phyloP scores from a whole-genome alignment of 1,140 invertebrate species.

The Drosophila burlai region DNA sequence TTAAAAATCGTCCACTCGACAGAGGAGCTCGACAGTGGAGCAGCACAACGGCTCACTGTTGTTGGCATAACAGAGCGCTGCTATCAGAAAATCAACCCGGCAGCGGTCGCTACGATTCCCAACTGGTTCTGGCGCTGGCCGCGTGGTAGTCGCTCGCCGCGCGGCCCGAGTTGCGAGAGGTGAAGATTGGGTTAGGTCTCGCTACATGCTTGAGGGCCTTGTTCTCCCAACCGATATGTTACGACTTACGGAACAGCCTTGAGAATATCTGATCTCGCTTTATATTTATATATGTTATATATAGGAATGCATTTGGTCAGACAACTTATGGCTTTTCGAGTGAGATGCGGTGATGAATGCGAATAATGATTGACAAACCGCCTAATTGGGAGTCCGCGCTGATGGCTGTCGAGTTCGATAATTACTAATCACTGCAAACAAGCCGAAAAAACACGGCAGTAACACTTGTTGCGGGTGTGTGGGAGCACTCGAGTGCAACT shows the following conservation, averaged over 20 bases:
- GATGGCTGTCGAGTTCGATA: slow-evolving; percentile 52
- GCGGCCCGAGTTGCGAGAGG: background rate
- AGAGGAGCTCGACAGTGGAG: slow-evolving; percentile 2
- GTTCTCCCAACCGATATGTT: slow-evolving; percentile 77
- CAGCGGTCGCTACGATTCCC: slow-evolving; percentile 40
- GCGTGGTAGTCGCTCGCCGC: fast-evolving
- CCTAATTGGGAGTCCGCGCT: slow-evolving; percentile 58
- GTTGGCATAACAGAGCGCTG: background rate
- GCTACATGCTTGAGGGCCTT: slow-evolving; percentile 67
- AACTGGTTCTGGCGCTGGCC: slow-evolving; percentile 32
- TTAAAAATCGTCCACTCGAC: slow-evolving; percentile 33
- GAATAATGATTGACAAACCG: slow-evolving; percentile 61
- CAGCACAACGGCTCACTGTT: slow-evolving; percentile 8
- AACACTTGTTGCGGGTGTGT: slow-evolving; percentile 9
- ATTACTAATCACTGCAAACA: slow-evolving; percentile 66
- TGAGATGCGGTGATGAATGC: slow-evolving; percentile 39
- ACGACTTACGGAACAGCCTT: slow-evolving; percentile 75
- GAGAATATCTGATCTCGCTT: slow-evolving; percentile 73
- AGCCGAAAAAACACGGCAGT: slow-evolving; percentile 31
- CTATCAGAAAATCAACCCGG: background rate
- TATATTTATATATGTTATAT: background rate
- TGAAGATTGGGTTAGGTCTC: slow-evolving; percentile 72
- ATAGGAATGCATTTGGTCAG: background rate
- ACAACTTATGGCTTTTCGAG: background rate
- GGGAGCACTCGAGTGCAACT: slow-evolving; percentile 64